Evolutionary conservation across 2,888 invertebrate species (phyloP), one percentile per base, ranked within the genome.

Genomic region (Oxyscelio sp.): DNA sequence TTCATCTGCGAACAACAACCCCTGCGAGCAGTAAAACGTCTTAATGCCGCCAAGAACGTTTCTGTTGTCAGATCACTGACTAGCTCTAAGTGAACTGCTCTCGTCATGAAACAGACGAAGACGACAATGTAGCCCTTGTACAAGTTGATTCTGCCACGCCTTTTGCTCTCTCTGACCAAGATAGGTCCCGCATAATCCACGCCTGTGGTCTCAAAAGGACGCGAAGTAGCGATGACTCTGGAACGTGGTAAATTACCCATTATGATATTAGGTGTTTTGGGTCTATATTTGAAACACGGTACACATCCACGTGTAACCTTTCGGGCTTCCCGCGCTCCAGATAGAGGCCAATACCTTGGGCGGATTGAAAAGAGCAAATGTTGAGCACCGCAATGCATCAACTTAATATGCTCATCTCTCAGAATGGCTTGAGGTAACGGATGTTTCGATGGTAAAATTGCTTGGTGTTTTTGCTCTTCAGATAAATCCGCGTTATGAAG

Each of bases 21-120:
- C 66, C 78, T 34, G 11, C 85, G 22, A 2, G 83, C 68, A 2
- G 54, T 77, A 38, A 85, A 85, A 8, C 85, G 50, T n/a, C 80
- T 31, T 8, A 84, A 52, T 2, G 83, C 74, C 0, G 65, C 81
- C 13, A 84, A n/a, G 21, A 85, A 86, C 1, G 74, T 54, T 19
- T 80, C 78, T 0, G 83, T 83, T 0, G 75, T 74, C 0, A 85
- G 50, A 31, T 83, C 78, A 17, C 63, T 71, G 0, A 85, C 83
- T 3, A 8, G 11, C 38, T 38, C 4, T n/a, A 38, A 4, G 4
- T 38, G 11, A n/a, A n/a, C n/a, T n/a, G n/a, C n/a, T n/a, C n/a
- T n/a, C n/a, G n/a, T n/a, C n/a, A n/a, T n/a, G n/a, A n/a, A n/a
- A n/a, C n/a, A n/a, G n/a, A n/a, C n/a, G n/a, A n/a, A n/a, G n/a